A percentile compares a stretch with the other conserved stretches of the same genome.
Conservation (phyloP, 92 coral and sea anemone species). For the Diadumene lineata region DNA sequence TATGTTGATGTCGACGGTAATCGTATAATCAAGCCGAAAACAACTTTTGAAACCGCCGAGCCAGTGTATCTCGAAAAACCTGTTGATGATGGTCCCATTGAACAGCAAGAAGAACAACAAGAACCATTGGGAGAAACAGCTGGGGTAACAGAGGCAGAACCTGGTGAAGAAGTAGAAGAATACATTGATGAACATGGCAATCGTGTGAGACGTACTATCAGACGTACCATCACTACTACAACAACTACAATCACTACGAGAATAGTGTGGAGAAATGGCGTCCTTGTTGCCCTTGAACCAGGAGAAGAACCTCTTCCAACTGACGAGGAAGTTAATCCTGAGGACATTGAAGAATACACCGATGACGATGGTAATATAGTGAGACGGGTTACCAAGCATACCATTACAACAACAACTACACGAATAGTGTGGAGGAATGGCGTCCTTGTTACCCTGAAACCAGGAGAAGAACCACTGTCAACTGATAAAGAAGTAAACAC, state of each 20-base stretch:
- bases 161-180: background rate
- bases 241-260: background rate
- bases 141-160: too few species aligned
- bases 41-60: too few species aligned
- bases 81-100: too few species aligned
- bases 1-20: background rate
- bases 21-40: background rate
- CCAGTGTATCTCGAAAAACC: too few species aligned
- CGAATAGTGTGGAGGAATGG: conserved; percentile 20
- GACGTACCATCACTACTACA: background rate
- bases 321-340: conserved; percentile 8
- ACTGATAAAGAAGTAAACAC: background rate
- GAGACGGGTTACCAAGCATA: conserved; percentile 36
- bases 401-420: conserved; percentile 50
- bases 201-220: background rate
- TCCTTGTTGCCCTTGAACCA: conserved; percentile 8
- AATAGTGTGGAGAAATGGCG: conserved; percentile 26
- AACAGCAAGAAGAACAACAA: too few species aligned
- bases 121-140: too few species aligned
- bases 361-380: conserved; percentile 63
- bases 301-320: conserved; percentile 33
- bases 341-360: conserved; percentile 20
- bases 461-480: conserved; percentile 37
- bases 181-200: background rate
- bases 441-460: conserved; percentile 11